Conservation (phyloP, 2,113 vertebrate species). For the Patagioenas fasciata region DNA sequence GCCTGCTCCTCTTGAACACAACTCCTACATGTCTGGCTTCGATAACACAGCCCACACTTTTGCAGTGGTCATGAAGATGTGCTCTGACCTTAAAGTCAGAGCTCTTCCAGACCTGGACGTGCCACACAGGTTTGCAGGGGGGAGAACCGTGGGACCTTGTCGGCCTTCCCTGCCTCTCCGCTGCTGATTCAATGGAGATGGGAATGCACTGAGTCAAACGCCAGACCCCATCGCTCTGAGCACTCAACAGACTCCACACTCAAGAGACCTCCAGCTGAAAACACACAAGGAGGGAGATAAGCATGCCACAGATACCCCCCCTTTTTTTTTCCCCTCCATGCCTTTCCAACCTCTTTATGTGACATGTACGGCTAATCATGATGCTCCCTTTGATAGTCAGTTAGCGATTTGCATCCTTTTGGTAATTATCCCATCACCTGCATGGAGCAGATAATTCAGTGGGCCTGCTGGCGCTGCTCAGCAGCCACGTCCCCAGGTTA, state of each 20-base stretch:
- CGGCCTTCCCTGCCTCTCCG: background rate
- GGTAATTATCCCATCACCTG: constrained; percentile 27
- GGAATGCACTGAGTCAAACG: background rate
- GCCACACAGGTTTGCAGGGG: background rate
- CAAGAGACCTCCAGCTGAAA: background rate
- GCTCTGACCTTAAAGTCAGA: background rate
- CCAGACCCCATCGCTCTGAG: background rate
- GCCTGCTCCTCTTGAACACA: background rate
- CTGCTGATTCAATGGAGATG: background rate
- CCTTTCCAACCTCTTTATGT: background rate
- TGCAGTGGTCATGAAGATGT: background rate
- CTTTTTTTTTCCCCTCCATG: too few species aligned
- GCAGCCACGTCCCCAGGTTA: background rate
- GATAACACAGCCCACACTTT: background rate
- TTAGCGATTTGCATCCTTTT: background rate
- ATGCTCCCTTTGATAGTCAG: background rate
- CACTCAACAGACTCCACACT: rapidly evolving
- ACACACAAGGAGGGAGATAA: background rate
- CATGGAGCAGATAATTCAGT: background rate
- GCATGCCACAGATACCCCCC: background rate
- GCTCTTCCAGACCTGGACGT: background rate
- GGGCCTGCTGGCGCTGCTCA: background rate
- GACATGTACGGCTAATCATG: background rate
- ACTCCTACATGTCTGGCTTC: rapidly evolving
- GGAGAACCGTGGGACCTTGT: background rate